Evolutionary conservation across 2,888 invertebrate genomes (phyloP), one percentile per base, ranked within the genome.

Genomic region (Catocala sponsa): DNA sequence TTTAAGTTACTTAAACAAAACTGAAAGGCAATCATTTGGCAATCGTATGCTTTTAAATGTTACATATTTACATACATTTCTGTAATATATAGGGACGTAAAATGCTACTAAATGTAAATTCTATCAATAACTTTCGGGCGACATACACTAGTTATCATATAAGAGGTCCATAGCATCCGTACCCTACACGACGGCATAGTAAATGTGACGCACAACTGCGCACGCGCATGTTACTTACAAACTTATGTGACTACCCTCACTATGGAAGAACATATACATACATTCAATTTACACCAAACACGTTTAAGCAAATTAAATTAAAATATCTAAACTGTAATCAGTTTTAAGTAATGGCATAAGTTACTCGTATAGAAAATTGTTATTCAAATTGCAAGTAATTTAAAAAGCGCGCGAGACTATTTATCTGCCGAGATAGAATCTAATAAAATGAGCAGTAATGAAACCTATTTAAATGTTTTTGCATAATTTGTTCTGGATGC

Each of bases 261-360:
- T 64, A 67, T 33, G 68, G 71, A 78, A 65, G 71, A 64, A 55
- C 65, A 74, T 81, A 83, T 82, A 82, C 82, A 80, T 79, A 69
- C 63, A 70, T 63, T 67, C 71, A 79, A 83, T 83, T 84, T 78
- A 58, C 77, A 74, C 65, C 70, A 65, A 79, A 73, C 79, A 68
- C 61, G 66, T 75, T 76, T 60, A 67, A 79, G 25, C 25, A 25
- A 25, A 25, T 76, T 59, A 67, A 79, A 79, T 79, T 80, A 76
- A 79, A 81, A 76, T 76, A 74, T 71, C 63, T 64, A 43, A 66
- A 51, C 61, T 60, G 53, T 72, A 76, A 78, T 74, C 75, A 72
- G 54, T 72, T 71, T 54, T 60, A 68, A 69, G 46, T 72, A 72
- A 66, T 63, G 46, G 53, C 59, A 61, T 67, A 60, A 65, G 50